Evolutionary conservation across 2,113 vertebrate genomes (phyloP).

Genomic region (Mungos mungo): DNA sequence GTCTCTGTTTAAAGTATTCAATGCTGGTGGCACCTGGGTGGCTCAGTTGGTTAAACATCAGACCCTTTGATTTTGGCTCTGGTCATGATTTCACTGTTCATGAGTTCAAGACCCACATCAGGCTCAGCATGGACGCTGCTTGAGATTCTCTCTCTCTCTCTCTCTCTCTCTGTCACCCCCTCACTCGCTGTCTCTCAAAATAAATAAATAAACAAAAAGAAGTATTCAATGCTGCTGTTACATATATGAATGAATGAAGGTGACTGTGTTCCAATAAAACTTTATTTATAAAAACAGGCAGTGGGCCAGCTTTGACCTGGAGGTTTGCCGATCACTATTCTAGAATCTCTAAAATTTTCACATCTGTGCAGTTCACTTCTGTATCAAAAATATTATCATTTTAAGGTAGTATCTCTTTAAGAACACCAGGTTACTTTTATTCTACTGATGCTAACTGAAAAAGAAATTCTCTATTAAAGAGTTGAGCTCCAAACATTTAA

Average conservation of each 20-base stretch:
- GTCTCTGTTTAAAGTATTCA: not conserved
- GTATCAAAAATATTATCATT: not conserved
- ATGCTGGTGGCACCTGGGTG: not conserved
- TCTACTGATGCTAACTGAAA: not conserved
- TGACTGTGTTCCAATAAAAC: not conserved
- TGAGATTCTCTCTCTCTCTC: too few relatives aligned
- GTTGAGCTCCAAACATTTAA: conserved; percentile 46
- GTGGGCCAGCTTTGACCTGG: not conserved
- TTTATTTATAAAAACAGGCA: not conserved
- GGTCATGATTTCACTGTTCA: too few relatives aligned
- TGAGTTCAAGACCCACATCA: too few relatives aligned
- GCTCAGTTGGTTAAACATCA: too few relatives aligned
- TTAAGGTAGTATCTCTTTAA: not conserved
- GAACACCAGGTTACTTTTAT: not conserved
- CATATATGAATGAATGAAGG: not conserved
- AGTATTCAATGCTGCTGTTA: not conserved
- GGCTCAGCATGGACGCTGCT: too few relatives aligned
- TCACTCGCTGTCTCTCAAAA: too few relatives aligned
- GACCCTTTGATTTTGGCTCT: too few relatives aligned
- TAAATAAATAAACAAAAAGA: not conserved
- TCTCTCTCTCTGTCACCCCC: too few relatives aligned
- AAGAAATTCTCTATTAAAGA: conserved; percentile 28
- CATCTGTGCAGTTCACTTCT: not conserved
- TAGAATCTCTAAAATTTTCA: not conserved
- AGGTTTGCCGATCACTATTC: not conserved